phyloP scores from a whole-genome alignment of 2,113 vertebrate species.

The Oncorhynchus mykiss region DNA sequence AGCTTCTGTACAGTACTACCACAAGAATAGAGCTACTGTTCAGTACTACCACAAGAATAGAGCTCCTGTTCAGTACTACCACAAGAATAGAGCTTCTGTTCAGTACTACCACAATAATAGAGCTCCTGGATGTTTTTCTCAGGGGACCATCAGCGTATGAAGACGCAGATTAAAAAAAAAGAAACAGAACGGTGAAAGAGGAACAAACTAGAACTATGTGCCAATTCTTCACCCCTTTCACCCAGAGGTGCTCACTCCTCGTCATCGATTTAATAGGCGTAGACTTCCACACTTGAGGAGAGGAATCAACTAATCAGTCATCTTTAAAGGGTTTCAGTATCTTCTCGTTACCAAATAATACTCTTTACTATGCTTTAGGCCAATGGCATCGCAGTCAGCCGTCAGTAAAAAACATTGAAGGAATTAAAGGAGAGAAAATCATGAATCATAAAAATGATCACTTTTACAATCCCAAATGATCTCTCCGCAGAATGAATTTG shows the following conservation, averaged over 20 bases:
- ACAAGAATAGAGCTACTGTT: neutral
- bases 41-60: neutral
- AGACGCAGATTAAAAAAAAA: too few species aligned
- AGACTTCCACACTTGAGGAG: too few species aligned
- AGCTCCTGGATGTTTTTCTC: too few species aligned
- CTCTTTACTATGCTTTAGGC: neutral
- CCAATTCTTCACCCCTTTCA: too few species aligned
- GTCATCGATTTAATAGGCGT: too few species aligned
- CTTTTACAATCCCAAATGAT: neutral
- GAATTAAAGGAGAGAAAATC: neutral
- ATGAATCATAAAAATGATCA: neutral
- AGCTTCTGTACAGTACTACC: neutral
- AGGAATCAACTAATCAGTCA: conserved; percentile 41
- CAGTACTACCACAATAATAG: neutral
- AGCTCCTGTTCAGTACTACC: neutral
- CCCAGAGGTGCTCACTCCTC: too few species aligned
- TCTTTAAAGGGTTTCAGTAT: conserved; percentile 16
- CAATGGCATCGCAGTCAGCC: neutral
- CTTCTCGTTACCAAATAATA: neutral
- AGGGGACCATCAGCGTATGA: too few species aligned
- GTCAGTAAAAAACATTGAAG: neutral
- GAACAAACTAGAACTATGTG: too few species aligned
- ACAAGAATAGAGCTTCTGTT: neutral
- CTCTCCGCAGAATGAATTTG: neutral
- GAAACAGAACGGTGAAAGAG: too few species aligned